Evolutionary conservation across 1,140 invertebrate genomes (phyloP), one percentile per base, ranked within the genome.

Genomic region (Drosophila ercepeae): DNA sequence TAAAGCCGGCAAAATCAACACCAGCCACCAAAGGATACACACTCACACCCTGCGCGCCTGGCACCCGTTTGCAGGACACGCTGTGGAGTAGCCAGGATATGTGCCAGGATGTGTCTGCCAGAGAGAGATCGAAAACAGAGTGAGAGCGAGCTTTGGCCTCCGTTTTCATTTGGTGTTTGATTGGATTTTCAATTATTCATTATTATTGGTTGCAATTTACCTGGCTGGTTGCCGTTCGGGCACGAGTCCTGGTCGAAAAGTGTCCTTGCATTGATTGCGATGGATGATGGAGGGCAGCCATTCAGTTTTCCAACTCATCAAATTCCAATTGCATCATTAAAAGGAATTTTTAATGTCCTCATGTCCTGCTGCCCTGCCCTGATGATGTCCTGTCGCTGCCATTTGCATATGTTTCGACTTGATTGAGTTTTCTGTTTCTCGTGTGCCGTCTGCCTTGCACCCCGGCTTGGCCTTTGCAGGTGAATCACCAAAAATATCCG

Each of bases 101-200:
- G n/a, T 39, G 13, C 36, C 34, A n/a, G 71, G 65, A 55, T 57
- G 67, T 71, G 70, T 6, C 32, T 11, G 63, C 42, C 51, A 55
- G 29, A 50, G 55, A 72, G 58, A 27, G 18, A 39, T 2, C 21
- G 21, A 21, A 4, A 21, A 7, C 32, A 34, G 32, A 36, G 34
- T n/a, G 13, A 36, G 34, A 36, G 34, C 7, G 7, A 32, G 29
- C 13, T 41, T 51, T 42, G 72, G 61, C 73, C 84, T 78, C 72
- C 78, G 75, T 75, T 83, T 89, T 89, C 83, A 89, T 90, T 89
- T 86, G 89, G 89, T 90, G 89, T 90, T 90, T 90, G 89, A 90
- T 90, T 90, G 89, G 89, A 90, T 90, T 90, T 90, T 90, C 89
- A 90, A 90, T 90, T 90, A 90, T 90, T 90, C 89, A 90, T 90